Base-by-base conservation (phyloP, 2,888 invertebrate genomes). In the Leucozona laternaria region DNA sequence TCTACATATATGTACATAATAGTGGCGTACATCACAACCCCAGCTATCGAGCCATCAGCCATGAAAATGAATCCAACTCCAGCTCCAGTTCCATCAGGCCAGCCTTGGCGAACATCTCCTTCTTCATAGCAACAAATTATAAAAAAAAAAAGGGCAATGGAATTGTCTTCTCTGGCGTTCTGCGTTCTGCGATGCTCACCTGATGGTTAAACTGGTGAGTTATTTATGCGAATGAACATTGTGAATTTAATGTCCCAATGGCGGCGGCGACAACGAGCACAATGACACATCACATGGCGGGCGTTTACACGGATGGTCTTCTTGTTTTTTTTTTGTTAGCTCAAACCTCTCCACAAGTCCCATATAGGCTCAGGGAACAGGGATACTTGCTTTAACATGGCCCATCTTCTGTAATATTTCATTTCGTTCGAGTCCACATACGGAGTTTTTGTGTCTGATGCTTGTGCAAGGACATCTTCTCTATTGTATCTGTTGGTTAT, bases 171-270 rank as follows among this genome's bases (percentile, higher is more conserved):
- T 37, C 88, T 87, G 20, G n/a, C n/a, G n/a, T n/a, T n/a, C n/a
- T n/a, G n/a, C n/a, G n/a, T n/a, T 84, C 20, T 5, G 17, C 11
- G 60, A 20, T 60, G 37, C 37, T 88, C 88, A 88, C 84, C 88
- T 88, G 79, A 28, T 28, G 83, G 83, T 84, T 88, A 84, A 84
- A 84, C 77, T 79, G 84, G 88, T 88, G 88, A 88, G 88, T 88
- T 88, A 88, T 88, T 77, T 88, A 88, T 82, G 76, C 79, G 48
- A 62, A 57, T 73, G 79, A 70, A 64, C 68, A 73, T 68, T 80
- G 70, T 73, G 64, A 77, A 55, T 70, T 86, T 86, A 81, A 75
- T 72, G 79, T 82, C 78, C 82, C 71, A 40, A 28, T 66, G 53
- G 50, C 43, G n/a, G n/a, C n/a, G 62, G 50, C 60, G 79, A 73